Conservation (phyloP, 2,113 vertebrate genomes). For the Python bivittatus region DNA sequence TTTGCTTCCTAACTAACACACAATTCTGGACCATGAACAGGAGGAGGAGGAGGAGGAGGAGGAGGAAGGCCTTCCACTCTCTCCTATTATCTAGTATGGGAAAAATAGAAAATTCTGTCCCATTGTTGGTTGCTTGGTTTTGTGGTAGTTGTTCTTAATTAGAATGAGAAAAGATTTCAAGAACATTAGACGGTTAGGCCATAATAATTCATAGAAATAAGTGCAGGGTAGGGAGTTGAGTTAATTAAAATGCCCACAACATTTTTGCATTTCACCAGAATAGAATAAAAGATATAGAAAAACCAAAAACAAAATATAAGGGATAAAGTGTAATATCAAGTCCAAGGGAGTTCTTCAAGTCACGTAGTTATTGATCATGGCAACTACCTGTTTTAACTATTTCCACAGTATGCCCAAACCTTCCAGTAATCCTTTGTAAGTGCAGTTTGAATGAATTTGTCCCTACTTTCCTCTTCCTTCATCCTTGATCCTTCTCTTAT, state of each 20-base stretch:
- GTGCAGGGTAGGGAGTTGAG: neutral
- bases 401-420: neutral
- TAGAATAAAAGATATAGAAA: neutral
- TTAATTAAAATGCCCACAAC: neutral
- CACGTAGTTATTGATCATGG: neutral
- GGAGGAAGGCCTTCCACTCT: neutral
- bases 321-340: neutral
- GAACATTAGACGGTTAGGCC: neutral
- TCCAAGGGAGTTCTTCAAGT: neutral
- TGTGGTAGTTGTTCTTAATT: neutral
- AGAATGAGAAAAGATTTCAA: neutral
- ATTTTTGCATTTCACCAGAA: neutral
- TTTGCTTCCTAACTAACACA: neutral
- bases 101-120: neutral
- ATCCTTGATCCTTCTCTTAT: neutral
- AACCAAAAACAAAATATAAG: neutral
- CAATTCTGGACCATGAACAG: neutral
- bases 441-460: neutral
- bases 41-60: too few species aligned
- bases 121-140: neutral
- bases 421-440: neutral
- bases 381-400: neutral
- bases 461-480: neutral
- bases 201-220: neutral
- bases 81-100: neutral